A percentile compares a stretch with the other conserved stretches of the same genome.
Conservation (phyloP, 1,140 invertebrate genomes). For the Ruditapes philippinarum region DNA sequence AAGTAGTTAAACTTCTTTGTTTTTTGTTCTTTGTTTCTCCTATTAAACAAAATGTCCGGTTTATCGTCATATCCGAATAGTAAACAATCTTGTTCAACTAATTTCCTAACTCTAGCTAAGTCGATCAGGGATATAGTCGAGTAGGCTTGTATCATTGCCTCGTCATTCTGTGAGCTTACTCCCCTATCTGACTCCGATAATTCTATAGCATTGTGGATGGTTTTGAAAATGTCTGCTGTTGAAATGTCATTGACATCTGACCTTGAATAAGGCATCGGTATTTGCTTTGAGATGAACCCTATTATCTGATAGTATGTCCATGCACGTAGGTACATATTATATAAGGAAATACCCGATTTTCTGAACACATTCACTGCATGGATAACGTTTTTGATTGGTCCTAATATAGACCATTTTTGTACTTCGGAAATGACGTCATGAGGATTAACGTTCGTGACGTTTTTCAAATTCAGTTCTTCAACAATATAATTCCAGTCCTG, state of each 20-base stretch:
- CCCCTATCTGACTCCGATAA: not conserved
- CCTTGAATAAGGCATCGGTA: not conserved
- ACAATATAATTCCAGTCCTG: not conserved
- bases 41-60: not conserved
- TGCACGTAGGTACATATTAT: not conserved
- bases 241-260: not conserved
- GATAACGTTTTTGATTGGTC: not conserved
- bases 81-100: not conserved
- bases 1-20: not conserved
- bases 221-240: not conserved
- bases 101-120: not conserved
- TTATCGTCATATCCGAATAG: constrained; percentile 2
- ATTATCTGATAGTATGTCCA: constrained; percentile 10
- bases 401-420: not conserved
- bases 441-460: not conserved
- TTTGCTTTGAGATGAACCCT: constrained; percentile 13
- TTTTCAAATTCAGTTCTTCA: not conserved
- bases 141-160: not conserved
- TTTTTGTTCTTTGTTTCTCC: not conserved
- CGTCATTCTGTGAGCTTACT: not conserved
- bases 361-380: not conserved
- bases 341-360: not conserved
- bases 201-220: constrained; percentile 8
- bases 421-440: not conserved
- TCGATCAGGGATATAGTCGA: not conserved